Base-by-base conservation (phyloP, 1,140 invertebrate genomes). In the Pygmarrhopalites habei region DNA sequence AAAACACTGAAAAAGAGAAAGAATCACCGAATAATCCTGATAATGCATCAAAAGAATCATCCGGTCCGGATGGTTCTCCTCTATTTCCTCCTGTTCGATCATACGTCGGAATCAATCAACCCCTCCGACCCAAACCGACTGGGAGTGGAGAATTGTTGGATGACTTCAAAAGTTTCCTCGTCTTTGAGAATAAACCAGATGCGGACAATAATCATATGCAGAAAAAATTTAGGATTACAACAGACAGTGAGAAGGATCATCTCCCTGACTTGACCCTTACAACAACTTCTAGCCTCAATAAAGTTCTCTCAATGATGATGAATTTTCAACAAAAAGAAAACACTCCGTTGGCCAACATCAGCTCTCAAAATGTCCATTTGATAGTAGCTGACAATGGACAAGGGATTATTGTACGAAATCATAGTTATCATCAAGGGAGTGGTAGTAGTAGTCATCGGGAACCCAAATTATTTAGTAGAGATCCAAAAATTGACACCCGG, bases 261-360 rank as follows among this genome's bases (percentile, higher is more conserved):
- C 25, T 52, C 0, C 44, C 66, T 4, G 58, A 58, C 12, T 59
- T 69, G 26, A 25, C 58, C 26, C 25, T 69, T 0, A 58, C 64
- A 0, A 59, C 68, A 2, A 67, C 62, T 3, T 52, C 64, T 7
- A 67, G 63, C 43, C 39, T 70, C 21, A 65, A 70, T 46, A 70
- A 67, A 61, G 65, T 70, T 23, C 25, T 70, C 26, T 65, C 62
- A 23, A 70, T 70, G 69, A 70, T 70, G 69, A 62, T 70, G 58
- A 65, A 62, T 39, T 53, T 62, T 15, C 43, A 61, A 23, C 43
- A 61, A 23, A 41, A 44, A n/a, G 46, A 53, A 2, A 15, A 58
- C 15, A n/a, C 44, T 28, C 47, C 51, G 7, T 25, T 46, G n/a
- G n/a, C 51, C 1, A 64, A 62, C 29, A 35, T 67, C 5, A 58